phyloP scores from a whole-genome alignment of 2,113 vertebrate genomes.

The Solenodon paradoxus region DNA sequence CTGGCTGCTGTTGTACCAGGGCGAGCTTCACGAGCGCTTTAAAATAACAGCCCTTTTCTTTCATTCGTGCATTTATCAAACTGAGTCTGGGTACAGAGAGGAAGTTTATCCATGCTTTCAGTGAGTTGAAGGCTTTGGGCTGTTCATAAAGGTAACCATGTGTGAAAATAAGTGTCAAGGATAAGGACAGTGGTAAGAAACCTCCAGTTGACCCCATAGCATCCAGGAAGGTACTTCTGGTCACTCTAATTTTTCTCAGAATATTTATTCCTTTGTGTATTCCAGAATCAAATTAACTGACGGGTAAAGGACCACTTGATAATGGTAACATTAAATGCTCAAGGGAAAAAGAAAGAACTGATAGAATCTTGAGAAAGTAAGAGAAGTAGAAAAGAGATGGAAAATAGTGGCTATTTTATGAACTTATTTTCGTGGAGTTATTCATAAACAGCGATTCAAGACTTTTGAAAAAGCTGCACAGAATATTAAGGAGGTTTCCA shows the following conservation, averaged over 20 bases:
- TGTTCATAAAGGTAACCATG: neutral
- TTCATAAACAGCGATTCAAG: too few species aligned
- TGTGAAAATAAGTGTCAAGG: neutral
- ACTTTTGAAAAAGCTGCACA: too few species aligned
- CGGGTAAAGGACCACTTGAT: neutral
- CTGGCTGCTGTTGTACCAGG: too few species aligned
- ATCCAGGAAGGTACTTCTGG: neutral
- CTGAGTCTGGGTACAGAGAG: neutral
- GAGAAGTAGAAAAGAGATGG: neutral
- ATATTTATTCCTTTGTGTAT: neutral
- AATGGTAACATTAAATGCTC: neutral
- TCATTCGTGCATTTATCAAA: neutral
- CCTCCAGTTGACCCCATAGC: neutral
- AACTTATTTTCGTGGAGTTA: too few species aligned
- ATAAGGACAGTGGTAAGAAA: neutral
- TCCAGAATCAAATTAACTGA: neutral
- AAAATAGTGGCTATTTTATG: too few species aligned
- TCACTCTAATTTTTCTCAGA: conserved; percentile 34
- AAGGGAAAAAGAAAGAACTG: neutral
- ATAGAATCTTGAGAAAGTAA: neutral
- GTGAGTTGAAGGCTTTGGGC: neutral
- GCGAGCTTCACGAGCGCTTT: too few species aligned
- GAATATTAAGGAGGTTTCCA: too few species aligned
- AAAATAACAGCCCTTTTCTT: neutral
- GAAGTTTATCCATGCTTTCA: neutral